Evolutionary conservation across 2,888 invertebrate genomes (phyloP), one percentile per base, ranked within the genome.

Genomic region (Mamestra brassicae): DNA sequence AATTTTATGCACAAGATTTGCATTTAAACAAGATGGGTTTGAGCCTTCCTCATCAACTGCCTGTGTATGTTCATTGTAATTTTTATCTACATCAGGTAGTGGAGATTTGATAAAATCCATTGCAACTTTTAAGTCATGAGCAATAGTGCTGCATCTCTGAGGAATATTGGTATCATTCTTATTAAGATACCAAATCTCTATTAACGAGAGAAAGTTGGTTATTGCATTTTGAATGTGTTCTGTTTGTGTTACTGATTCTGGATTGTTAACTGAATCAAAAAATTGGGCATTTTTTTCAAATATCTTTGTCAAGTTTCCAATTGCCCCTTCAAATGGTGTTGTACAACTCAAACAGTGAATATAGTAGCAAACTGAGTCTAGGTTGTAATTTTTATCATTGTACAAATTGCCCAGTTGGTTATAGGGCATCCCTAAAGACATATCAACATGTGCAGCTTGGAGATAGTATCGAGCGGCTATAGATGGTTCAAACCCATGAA

Each of bases 391-490:
- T 89, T 97, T 97, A 68, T 97, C 98, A 86, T 98, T 97, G 78
- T 98, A 98, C 69, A 99, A 94, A 34, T 99, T 99, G 1, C 99
- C 99, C 86, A 99, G 97, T 94, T 99, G 99, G 95, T 99, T 99
- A 91, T 98, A 98, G 3, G 99, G 99, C 98, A 99, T 98, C 64
- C 99, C 99, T 92, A 97, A 97, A 47, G 97, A 97, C 65, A 98
- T 97, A 92, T 98, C 98, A 77, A 98, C 97, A 81, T 97, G 97
- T 80, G 98, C 97, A 57, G 99, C 98, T 96, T 98, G 98, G 81
- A 98, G 97, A 93, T 99, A 99, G 92, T 98, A 99, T 75, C 98
- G 97, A 74, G 98, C 97, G 50, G 99, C 97, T 87, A 98, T 96
- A 76, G 97, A 97, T 52, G 97, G 97, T 90, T 98, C 97, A 95